These are phyloP conservation scores for Setophaga petechia DNA, from an alignment of 2,113 vertebrate genomes.

Conservation along the genomic window DNA sequence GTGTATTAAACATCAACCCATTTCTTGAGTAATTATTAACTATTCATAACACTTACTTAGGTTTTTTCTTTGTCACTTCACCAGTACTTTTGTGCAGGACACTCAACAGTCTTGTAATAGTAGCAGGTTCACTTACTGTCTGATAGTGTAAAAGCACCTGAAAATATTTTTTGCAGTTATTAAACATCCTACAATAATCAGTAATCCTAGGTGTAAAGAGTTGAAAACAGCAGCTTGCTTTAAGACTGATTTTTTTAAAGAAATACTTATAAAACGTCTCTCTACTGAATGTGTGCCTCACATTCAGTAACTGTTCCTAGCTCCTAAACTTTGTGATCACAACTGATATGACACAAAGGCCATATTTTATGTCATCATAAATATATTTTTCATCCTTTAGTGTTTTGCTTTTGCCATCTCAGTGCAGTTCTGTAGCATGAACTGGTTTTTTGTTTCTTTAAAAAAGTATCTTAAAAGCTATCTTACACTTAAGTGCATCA, in stretches of 20 bases:
- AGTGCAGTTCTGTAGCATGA: background rate
- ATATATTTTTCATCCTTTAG: background rate
- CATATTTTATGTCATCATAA: background rate
- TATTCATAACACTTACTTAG: slow-evolving; percentile 87
- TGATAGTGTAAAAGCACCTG: slow-evolving; percentile 97
- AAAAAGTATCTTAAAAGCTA: background rate
- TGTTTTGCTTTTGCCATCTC: background rate
- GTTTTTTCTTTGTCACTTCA: slow-evolving; percentile 96
- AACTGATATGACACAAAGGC: background rate
- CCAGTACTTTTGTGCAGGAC: slow-evolving; percentile 94
- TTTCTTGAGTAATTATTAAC: background rate
- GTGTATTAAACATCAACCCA: background rate
- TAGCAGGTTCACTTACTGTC: slow-evolving; percentile 93
- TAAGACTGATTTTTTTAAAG: background rate
- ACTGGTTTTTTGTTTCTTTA: background rate
- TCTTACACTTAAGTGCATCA: background rate
- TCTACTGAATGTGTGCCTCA: background rate
- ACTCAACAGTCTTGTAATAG: slow-evolving; percentile 88
- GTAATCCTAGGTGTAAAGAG: background rate
- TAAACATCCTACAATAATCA: background rate
- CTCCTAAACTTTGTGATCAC: background rate
- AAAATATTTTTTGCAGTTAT: slow-evolving; percentile 12
- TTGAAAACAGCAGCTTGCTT: background rate
- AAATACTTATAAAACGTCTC: background rate
- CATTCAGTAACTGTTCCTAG: background rate